Evolutionary conservation across 1,140 invertebrate genomes (phyloP).

Genomic region (Nasonia vitripennis): DNA sequence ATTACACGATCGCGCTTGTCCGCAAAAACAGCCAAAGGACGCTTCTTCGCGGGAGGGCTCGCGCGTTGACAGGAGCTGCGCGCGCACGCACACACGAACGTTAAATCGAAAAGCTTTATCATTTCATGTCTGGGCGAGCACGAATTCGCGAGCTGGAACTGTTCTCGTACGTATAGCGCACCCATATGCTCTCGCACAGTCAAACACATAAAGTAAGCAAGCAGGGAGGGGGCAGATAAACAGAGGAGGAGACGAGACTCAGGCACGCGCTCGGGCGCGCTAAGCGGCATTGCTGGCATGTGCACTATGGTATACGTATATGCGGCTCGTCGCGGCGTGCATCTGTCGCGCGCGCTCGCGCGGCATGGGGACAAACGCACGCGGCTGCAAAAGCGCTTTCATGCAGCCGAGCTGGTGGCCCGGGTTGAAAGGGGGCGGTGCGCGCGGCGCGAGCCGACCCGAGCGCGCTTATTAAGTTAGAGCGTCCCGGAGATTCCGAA

Average conservation of each 20-base stretch:
- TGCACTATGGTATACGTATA: neutral
- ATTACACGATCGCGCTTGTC: neutral
- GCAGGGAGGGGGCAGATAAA: neutral
- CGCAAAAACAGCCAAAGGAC: neutral
- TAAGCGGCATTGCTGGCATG: constrained; percentile 42
- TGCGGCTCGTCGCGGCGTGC: neutral
- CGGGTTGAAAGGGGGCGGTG: neutral
- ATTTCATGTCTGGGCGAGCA: constrained; percentile 31
- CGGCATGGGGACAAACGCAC: neutral
- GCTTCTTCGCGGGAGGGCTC: neutral
- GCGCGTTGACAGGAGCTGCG: neutral
- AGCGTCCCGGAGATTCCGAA: constrained; percentile 60
- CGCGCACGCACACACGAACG: neutral
- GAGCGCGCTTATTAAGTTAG: constrained; percentile 69
- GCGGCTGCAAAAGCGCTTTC: constrained; percentile 3
- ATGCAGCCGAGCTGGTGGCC: constrained; percentile 4
- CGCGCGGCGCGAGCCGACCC: neutral
- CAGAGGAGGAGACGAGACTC: neutral
- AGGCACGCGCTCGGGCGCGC: constrained; percentile 52
- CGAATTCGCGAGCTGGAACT: constrained; percentile 23
- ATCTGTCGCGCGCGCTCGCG: constrained; percentile 1
- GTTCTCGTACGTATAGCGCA: constrained; percentile 1
- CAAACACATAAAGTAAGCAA: constrained; percentile 4
- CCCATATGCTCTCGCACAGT: neutral
- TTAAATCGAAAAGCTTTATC: constrained; percentile 46